These are phyloP conservation scores for Xanthia togata DNA, from an alignment of 2,888 invertebrate species.

Conservation along the genomic window DNA sequence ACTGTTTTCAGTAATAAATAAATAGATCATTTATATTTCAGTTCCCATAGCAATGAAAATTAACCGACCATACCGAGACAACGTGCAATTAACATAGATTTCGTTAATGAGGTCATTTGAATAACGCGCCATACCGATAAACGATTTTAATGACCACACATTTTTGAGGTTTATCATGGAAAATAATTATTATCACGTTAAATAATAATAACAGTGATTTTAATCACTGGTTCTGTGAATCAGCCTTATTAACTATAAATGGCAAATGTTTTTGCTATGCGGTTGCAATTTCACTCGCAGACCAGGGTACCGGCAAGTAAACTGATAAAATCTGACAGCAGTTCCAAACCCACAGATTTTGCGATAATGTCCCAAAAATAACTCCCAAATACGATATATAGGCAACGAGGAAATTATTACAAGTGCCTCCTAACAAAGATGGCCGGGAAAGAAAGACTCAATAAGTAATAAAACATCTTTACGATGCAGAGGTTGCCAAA, in stretches of 20 bases:
- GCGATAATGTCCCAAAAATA: not conserved
- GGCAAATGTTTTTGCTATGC: not conserved
- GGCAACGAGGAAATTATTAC: not conserved
- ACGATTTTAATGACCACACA: slow-evolving; percentile 39
- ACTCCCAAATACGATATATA: not conserved
- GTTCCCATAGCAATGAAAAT: slow-evolving; percentile 9
- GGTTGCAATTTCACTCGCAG: not conserved
- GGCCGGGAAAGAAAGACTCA: not conserved
- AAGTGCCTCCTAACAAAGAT: not conserved
- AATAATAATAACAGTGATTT: slow-evolving; percentile 5
- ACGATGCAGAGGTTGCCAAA: slow-evolving; percentile 26
- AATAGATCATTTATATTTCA: not conserved
- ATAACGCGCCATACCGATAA: slow-evolving; percentile 41
- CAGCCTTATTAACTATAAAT: not conserved
- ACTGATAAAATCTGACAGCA: not conserved
- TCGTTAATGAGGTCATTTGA: slow-evolving; percentile 52
- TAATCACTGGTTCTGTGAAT: slow-evolving; percentile 1
- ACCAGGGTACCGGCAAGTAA: not conserved
- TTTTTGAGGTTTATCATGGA: slow-evolving; percentile 23
- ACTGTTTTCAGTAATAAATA: not conserved
- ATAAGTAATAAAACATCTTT: slow-evolving; percentile 30
- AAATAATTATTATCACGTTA: slow-evolving; percentile 15
- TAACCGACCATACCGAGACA: slow-evolving; percentile 17
- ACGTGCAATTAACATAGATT: slow-evolving; percentile 29
- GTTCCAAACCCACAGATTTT: slow-evolving; percentile 2